Percentiles rank a stretch among this genome's conserved stretches.
These are phyloP conservation scores for Agrochola circellaris DNA, from an alignment of 2,888 invertebrate species.

Conservation along the genomic window DNA sequence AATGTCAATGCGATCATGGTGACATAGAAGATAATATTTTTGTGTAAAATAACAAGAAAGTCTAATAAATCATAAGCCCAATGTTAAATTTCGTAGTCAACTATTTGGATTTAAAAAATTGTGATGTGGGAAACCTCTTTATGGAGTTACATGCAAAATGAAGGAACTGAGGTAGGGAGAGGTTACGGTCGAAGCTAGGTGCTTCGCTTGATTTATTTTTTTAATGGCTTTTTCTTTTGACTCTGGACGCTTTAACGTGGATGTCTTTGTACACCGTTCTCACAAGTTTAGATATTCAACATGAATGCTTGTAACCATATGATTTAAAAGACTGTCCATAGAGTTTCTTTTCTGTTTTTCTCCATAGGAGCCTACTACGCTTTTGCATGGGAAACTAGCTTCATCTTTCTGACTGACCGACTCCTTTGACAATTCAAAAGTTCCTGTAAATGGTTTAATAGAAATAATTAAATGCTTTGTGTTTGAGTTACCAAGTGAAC, in stretches of 20 bases:
- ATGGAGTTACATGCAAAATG: constrained; percentile 72
- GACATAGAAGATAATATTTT: constrained; percentile 68
- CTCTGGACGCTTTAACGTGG: background rate
- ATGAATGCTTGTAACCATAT: background rate
- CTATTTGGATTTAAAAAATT: constrained; percentile 61
- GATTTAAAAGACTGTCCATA: background rate
- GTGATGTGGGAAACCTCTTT: constrained; percentile 77
- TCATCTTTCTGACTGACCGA: background rate
- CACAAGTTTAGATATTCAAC: background rate
- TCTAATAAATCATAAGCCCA: constrained; percentile 63
- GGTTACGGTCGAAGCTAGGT: background rate
- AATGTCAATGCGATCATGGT: constrained; percentile 71
- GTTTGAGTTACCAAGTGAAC: background rate
- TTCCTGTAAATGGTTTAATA: background rate
- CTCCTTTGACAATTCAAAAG: background rate
- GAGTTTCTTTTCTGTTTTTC: background rate
- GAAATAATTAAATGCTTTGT: no score
- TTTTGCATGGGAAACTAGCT: background rate
- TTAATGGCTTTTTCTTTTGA: background rate
- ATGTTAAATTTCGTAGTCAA: constrained; percentile 68
- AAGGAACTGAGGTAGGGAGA: constrained; percentile 70
- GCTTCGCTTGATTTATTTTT: background rate
- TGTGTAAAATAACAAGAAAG: constrained; percentile 62
- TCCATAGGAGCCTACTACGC: background rate
- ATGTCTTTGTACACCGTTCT: no score